Conservation (phyloP, 2,113 vertebrate genomes). For the Microtus pennsylvanicus region DNA sequence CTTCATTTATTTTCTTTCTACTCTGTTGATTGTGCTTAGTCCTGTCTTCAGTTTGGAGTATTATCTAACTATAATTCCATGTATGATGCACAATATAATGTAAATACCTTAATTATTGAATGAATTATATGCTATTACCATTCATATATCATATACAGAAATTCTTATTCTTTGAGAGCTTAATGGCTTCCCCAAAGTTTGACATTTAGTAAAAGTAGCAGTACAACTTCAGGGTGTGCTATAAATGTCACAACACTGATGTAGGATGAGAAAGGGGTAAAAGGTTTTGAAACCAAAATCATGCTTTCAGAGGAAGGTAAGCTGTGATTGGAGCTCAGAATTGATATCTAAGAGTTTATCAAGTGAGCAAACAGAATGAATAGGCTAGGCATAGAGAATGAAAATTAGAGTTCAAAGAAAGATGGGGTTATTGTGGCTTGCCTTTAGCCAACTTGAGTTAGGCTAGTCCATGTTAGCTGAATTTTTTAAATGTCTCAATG, state of each 20-base stretch:
- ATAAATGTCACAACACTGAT: too few species aligned
- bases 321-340: not conserved
- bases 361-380: not conserved
- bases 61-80: not conserved
- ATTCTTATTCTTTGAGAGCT: not conserved
- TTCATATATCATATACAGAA: not conserved
- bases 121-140: not conserved
- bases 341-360: not conserved
- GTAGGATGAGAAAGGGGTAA: not conserved
- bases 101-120: not conserved
- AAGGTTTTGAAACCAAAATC: not conserved
- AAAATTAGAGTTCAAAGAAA: not conserved
- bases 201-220: not conserved
- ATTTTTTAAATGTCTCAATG: not conserved
- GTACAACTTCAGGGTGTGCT: not conserved
- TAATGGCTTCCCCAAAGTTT: not conserved
- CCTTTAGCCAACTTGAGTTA: not conserved
- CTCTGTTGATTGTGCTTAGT: not conserved
- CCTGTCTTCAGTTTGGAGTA: not conserved
- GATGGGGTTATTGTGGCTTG: not conserved
- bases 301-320: not conserved
- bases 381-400: not conserved
- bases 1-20: not conserved
- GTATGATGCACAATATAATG: not conserved
- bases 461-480: not conserved